phyloP scores from a whole-genome alignment of 2,888 invertebrate genomes.

The Theodoxus fluviatilis region DNA sequence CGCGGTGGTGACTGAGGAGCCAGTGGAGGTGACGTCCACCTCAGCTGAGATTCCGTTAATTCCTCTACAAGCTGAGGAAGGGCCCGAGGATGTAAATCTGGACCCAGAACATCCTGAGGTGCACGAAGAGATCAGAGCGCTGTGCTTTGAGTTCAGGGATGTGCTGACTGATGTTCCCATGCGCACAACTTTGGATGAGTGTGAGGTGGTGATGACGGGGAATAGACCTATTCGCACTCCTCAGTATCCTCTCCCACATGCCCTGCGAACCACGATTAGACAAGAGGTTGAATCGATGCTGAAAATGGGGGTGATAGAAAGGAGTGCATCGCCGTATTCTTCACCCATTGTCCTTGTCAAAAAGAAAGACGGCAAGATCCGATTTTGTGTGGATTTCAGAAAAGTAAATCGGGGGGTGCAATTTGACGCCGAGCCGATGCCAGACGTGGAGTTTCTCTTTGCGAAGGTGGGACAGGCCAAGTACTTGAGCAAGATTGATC shows the following conservation, averaged over 20 bases:
- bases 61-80: background rate
- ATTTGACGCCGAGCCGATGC: slow-evolving; percentile 37
- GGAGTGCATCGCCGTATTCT: background rate
- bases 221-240: background rate
- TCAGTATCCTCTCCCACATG: background rate
- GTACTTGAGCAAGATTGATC: slow-evolving; percentile 9
- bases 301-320: slow-evolving; percentile 12
- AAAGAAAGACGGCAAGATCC: background rate
- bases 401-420: slow-evolving; percentile 31
- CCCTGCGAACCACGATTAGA: background rate
- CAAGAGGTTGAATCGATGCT: background rate
- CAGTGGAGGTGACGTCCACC: background rate
- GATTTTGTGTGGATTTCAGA: slow-evolving; percentile 18
- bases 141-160: background rate
- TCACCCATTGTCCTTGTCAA: slow-evolving; percentile 14
- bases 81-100: background rate
- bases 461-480: background rate
- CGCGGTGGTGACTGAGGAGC: background rate
- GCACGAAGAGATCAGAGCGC: background rate
- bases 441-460: background rate
- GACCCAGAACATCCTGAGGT: background rate
- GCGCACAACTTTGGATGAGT: background rate
- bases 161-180: slow-evolving; percentile 5
- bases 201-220: background rate
- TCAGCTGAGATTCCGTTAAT: background rate